A percentile compares a stretch with the other conserved stretches of the same genome.
Evolutionary conservation across 1,140 invertebrate species (phyloP).

Genomic region (Pseudobourletiella spinata): DNA sequence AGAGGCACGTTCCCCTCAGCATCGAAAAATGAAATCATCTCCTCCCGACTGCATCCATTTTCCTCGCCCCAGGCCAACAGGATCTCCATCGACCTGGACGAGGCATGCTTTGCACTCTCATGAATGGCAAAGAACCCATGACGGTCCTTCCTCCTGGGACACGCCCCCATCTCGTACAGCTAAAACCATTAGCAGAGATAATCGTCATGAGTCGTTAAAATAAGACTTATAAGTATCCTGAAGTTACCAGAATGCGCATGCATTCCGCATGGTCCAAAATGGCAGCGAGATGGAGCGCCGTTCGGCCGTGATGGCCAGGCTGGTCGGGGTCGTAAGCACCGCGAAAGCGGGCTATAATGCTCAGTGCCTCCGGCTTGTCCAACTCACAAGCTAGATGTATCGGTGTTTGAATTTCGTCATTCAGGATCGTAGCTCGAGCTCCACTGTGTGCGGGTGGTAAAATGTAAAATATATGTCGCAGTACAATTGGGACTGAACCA

Average conservation of each 20-base stretch:
- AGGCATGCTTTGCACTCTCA: constrained; percentile 76
- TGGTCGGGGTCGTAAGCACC: constrained; percentile 57
- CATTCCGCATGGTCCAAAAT: constrained; percentile 70
- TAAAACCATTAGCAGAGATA: constrained; percentile 37
- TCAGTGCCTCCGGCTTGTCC: constrained; percentile 57
- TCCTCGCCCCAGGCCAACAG: constrained; percentile 65
- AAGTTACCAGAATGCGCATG: constrained; percentile 59
- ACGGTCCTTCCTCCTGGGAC: constrained; percentile 61
- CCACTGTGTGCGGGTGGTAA: constrained; percentile 43
- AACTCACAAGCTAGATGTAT: constrained; percentile 68
- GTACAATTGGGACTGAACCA: neutral
- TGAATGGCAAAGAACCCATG: constrained; percentile 84
- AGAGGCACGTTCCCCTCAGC: constrained; percentile 34
- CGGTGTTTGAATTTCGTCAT: constrained; percentile 64
- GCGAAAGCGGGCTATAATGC: constrained; percentile 57
- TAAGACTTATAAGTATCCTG: no score
- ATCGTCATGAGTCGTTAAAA: neutral
- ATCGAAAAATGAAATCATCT: constrained; percentile 67
- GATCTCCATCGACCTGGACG: constrained; percentile 69
- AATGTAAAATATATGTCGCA: neutral
- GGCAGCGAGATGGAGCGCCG: constrained; percentile 68
- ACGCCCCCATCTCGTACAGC: constrained; percentile 62
- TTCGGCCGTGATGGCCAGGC: constrained; percentile 63
- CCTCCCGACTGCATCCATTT: constrained; percentile 60
- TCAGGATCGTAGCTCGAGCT: constrained; percentile 58